Evolutionary conservation across 2,888 invertebrate species (phyloP), one percentile per base, ranked within the genome.

Genomic region (Anthophora plumipes): DNA sequence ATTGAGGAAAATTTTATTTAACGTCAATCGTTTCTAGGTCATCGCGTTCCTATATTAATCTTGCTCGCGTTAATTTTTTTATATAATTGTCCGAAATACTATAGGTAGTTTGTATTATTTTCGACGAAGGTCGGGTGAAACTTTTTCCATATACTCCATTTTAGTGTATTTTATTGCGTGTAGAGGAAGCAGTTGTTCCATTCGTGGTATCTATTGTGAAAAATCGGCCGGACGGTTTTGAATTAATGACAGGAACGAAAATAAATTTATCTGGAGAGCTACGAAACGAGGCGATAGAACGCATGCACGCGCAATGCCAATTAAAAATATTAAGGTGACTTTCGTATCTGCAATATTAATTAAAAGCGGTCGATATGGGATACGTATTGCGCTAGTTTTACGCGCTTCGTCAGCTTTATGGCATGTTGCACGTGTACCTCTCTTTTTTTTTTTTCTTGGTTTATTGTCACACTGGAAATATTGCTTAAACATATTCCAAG

Each of bases 321-420:
- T 64, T 71, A 63, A 70, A 46, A 54, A 22, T 54, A 48, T 66
- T 66, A 8, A 54, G 66, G 46, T 46, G 60, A 22, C 48, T 67
- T 41, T 20, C 5, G 54, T 57, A 43, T n/a, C 31, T 17, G 14
- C 22, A 2, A 25, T n/a, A 46, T 60, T 66, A 67, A 61, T 74
- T 77, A 73, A 46, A 59, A 8, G 20, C 39, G 37, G 14, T 14
- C 25, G 59, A 64, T 72, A 63, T 22, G 20, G 25, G 17, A 37
- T 12, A 1, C 14, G 46, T n/a, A 31, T 25, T 20, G 50, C 14
- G 14, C 57, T 43, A 22, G 48, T 12, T 66, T 52, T 12, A 25
- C 22, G 5, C 5, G 20, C n/a, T 61, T n/a, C n/a, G 20, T 54
- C n/a, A 31, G 14, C n/a, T 12, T 59, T 20, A 46, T 11, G 11